Evolutionary conservation across 53 echinoderm and acorn worm genomes (phyloP).

Genomic region (Hippasteria phrygiana): DNA sequence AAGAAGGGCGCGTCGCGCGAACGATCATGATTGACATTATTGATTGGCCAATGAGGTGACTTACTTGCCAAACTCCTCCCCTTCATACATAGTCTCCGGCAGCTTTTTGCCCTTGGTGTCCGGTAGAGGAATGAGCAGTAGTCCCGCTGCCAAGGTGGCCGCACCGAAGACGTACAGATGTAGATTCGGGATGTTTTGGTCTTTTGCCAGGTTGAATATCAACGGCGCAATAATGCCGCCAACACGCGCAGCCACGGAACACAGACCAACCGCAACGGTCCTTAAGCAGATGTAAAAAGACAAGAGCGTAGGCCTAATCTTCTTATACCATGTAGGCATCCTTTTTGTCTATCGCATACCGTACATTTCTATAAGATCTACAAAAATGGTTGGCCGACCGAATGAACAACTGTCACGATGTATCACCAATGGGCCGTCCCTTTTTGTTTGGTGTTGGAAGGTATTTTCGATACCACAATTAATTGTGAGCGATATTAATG

Average conservation of each 20-base stretch:
- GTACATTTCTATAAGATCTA: no score
- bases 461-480: no score
- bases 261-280: slow-evolving; percentile 34
- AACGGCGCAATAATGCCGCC: slow-evolving; percentile 42
- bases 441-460: no score
- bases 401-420: no score
- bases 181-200: background rate
- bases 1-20: no score
- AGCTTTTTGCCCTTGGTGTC: slow-evolving; percentile 48
- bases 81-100: slow-evolving; percentile 77
- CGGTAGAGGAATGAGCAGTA: slow-evolving; percentile 38
- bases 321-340: no score
- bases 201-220: slow-evolving; percentile 4
- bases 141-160: background rate
- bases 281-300: background rate
- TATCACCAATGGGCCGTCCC: no score
- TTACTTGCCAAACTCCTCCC: slow-evolving; percentile 68
- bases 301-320: no score
- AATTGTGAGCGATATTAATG: no score
- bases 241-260: slow-evolving; percentile 34
- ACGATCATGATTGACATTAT: background rate
- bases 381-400: no score
- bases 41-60: background rate
- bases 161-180: slow-evolving; percentile 42
- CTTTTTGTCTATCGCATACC: no score